Evolutionary conservation across 2,888 invertebrate species (phyloP).

Genomic region (Pyrochroa serraticornis): DNA sequence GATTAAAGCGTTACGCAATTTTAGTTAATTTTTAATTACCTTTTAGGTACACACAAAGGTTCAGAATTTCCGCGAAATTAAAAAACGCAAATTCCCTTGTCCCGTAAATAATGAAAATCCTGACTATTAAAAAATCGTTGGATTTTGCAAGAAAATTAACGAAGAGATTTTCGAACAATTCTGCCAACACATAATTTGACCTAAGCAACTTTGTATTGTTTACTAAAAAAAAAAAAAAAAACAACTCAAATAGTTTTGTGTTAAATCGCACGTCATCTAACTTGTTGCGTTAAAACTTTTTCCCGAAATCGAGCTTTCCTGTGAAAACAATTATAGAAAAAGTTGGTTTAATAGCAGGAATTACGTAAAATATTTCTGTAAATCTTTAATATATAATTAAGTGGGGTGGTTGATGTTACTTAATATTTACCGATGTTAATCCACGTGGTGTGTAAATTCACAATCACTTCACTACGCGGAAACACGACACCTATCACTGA

Average conservation of each 20-base stretch:
- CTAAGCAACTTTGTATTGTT: too few relatives aligned
- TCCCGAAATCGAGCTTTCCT: background rate
- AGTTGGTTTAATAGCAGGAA: background rate
- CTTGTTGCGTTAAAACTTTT: background rate
- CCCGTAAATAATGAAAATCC: constrained; percentile 4
- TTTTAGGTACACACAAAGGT: background rate
- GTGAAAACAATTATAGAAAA: background rate
- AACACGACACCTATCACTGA: constrained; percentile 28
- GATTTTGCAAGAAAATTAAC: background rate
- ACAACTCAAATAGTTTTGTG: too few relatives aligned
- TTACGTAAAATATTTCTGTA: background rate
- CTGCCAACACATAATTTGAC: too few relatives aligned
- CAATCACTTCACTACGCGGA: constrained; percentile 29
- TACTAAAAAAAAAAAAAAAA: too few relatives aligned
- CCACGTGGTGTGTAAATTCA: constrained; percentile 31
- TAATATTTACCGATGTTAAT: constrained; percentile 33
- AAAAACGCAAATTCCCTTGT: background rate
- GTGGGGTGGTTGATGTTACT: constrained; percentile 15
- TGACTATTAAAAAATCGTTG: too few relatives aligned
- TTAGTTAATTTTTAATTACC: background rate
- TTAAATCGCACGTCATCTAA: too few relatives aligned
- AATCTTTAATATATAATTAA: constrained; percentile 9
- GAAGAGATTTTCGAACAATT: background rate
- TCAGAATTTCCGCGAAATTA: background rate
- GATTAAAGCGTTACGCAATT: too few relatives aligned